phyloP scores from a whole-genome alignment of 1,140 invertebrate genomes.

The Bactericera cockerelli region DNA sequence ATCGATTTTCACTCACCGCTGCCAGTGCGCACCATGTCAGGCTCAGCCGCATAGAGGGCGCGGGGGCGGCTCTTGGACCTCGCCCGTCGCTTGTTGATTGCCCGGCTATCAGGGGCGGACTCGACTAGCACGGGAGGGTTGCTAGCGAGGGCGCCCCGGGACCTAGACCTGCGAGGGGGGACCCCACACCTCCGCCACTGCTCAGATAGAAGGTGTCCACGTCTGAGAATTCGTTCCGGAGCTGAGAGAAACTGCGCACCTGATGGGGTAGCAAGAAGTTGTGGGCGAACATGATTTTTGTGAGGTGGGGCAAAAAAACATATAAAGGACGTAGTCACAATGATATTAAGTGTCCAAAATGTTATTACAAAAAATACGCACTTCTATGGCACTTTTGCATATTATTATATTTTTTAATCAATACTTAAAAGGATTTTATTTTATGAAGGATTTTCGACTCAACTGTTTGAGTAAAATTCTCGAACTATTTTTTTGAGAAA shows the following conservation, averaged over 20 bases:
- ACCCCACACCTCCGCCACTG: slow-evolving; percentile 39
- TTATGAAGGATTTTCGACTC: too few species aligned
- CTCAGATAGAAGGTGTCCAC: slow-evolving; percentile 80
- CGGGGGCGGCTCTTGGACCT: slow-evolving; percentile 66
- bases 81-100: slow-evolving; percentile 31
- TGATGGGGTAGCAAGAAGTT: too few species aligned
- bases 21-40: slow-evolving; percentile 46
- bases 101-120: slow-evolving; percentile 13
- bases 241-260: slow-evolving; percentile 80
- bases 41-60: slow-evolving; percentile 59
- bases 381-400: too few species aligned
- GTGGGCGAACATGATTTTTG: too few species aligned
- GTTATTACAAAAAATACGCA: too few species aligned
- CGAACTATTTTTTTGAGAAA: too few species aligned
- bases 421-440: too few species aligned
- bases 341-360: too few species aligned
- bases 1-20: slow-evolving; percentile 11
- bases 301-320: too few species aligned
- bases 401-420: too few species aligned
- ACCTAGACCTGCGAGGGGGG: slow-evolving; percentile 51
- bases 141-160: slow-evolving; percentile 33
- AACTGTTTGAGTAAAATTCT: too few species aligned
- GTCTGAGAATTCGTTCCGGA: slow-evolving; percentile 78
- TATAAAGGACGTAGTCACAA: too few species aligned
- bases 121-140: slow-evolving; percentile 20